A percentile compares a stretch with the other conserved stretches of the same genome.
These are phyloP conservation scores for Octomys mimax DNA, from an alignment of 2,797 vertebrate species.

Conservation along the genomic window DNA sequence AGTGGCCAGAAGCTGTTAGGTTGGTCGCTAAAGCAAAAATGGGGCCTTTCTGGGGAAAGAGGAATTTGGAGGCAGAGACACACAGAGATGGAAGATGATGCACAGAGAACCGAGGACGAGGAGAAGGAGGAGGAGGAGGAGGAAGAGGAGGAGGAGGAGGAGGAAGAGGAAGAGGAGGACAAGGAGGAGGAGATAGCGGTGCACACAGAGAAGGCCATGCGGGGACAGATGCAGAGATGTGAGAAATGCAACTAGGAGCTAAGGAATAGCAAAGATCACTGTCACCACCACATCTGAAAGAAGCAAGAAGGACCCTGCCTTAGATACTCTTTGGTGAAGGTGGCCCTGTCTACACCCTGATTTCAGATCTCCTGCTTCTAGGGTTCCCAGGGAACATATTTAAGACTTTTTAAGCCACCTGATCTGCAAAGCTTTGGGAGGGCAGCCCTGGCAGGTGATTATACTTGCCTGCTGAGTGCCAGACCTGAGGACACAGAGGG, in stretches of 20 bases:
- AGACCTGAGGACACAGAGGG: background rate
- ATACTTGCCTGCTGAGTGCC: rapidly evolving
- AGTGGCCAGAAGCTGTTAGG: background rate
- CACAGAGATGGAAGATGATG: background rate
- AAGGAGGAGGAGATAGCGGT: background rate
- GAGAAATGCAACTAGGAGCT: background rate
- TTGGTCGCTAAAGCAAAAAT: background rate
- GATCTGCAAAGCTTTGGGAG: background rate
- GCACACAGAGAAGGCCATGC: background rate
- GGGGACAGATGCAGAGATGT: background rate
- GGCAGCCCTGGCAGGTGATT: background rate
- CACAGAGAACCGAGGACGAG: background rate
- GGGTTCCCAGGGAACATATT: background rate
- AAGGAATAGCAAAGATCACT: background rate
- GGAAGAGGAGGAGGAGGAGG: too few species aligned
- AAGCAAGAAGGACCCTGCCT: background rate
- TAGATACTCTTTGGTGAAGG: background rate
- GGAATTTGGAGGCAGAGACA: background rate
- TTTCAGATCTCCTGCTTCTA: background rate
- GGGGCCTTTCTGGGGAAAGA: background rate
- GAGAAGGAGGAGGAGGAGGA: too few species aligned
- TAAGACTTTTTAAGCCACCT: background rate
- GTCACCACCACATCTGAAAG: background rate
- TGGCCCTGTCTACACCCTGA: background rate
- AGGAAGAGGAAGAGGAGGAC: background rate